Evolutionary conservation across 1,140 invertebrate genomes (phyloP), one percentile per base, ranked within the genome.

Genomic region (Drosophila suzukii): DNA sequence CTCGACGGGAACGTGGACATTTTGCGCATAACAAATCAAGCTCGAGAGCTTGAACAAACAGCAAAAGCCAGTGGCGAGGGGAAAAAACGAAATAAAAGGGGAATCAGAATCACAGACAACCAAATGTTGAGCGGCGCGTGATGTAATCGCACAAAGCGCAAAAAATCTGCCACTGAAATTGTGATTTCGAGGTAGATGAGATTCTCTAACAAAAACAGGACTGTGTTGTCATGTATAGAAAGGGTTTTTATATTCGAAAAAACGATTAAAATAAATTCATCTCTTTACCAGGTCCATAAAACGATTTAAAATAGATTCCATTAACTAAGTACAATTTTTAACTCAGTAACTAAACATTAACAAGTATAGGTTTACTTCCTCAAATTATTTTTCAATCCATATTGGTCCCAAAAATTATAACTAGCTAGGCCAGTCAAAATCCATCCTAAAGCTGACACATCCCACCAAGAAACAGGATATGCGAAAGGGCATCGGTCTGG

Each of bases 11-110:
- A 89, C 80, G 83, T 88, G 83, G 74, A 89, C 80, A 84, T 88
- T 88, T 89, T 88, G 84, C 84, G 83, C 83, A 88, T 88, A 88
- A 88, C 83, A 88, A 89, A 88, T 88, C 83, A 89, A 86, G 83
- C 80, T 70, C 59, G 76, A 76, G 81, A 67, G 71, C 71, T 79
- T 63, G 44, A 51, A 78, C 46, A 80, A 80, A 53, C 76, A 79
- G 41, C 56, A 49, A 68, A 36, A 55, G 15, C 11, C n/a, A 11
- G 15, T 2, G 30, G 8, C 32, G 15, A 41, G 20, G 57, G 36
- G 38, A 27, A 43, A 41, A 65, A 51, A 7, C 44, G 54, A 57
- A 47, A 57, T 30, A 72, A 88, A 88, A 78, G 50, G 55, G 63
- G 65, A 86, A 88, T 86, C 82, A 88, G 65, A 86, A 88, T 86